Base-by-base conservation (phyloP, 2,113 vertebrate genomes). In the Tetrax tetrax region DNA sequence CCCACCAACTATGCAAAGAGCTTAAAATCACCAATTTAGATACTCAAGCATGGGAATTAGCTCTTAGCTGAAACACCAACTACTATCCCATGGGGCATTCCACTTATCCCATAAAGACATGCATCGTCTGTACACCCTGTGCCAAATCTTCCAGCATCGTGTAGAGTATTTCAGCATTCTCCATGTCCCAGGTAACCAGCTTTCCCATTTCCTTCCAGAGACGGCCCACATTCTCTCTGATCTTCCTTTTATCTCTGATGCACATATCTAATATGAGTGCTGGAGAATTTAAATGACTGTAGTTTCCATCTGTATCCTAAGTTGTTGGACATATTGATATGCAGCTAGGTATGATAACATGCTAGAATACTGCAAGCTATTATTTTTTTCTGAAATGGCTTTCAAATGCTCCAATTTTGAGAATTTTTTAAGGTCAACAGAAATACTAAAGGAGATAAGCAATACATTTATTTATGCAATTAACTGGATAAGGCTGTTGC, bases 281-380 rank as follows among this genome's bases (percentile, higher is more conserved):
- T 65, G 28, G 19, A 75, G 43, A 10, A 59, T 75, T 78, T 31
- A 51, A 54, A 63, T 56, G 4, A 69, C 61, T 53, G 57, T 19
- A 27, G 6, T 66, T 91, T 84, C 43, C 27, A 33, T 71, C 93
- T 71, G 6, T 66, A 54, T 66, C 33, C 6, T 33, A 43, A 0
- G 0, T 23, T 82, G 8, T 15, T 71, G 29, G 48, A 68, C 43
- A 38, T 35, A 35, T 3, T 4, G 0, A 24, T 33, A 77, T 2
- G 1, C 25, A 29, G 41, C 4, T 81, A 61, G 17, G 10, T 71
- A 50, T 48, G 21, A 8, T 82, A 61, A 82, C 15, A 56, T 7
- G 4, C 28, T 64, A 66, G 25, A 59, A 78, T 61, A 77, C 3
- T 43, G 14, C 17, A 82, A 87, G 33, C 23, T 78, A 38, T 24